Percentiles rank a stretch among this genome's conserved stretches.
phyloP scores from a whole-genome alignment of 37 sponge, comb jelly and placozoan genomes.

The Chondrilla cf. caribensis region DNA sequence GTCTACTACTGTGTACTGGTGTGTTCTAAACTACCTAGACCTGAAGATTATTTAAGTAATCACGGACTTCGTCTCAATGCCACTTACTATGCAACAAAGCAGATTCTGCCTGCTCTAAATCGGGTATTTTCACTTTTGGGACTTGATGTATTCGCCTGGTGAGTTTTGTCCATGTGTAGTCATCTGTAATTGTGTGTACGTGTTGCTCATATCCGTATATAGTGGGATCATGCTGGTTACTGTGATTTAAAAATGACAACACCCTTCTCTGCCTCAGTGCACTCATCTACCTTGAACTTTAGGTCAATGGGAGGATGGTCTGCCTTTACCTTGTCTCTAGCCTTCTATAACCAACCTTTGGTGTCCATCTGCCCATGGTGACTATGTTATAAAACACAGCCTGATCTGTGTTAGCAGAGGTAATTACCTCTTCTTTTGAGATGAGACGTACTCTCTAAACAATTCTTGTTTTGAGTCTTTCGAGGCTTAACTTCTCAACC shows the following conservation, averaged over 20 bases:
- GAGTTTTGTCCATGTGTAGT: neutral
- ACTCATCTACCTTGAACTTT: neutral
- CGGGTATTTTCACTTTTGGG: constrained; percentile 82
- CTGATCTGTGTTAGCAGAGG: too few species aligned
- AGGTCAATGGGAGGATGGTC: too few species aligned
- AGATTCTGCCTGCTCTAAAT: constrained; percentile 82
- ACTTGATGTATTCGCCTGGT: constrained; percentile 78
- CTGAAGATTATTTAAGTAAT: constrained; percentile 54
- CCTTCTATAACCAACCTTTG: too few species aligned
- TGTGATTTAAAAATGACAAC: neutral
- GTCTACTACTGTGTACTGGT: neutral
- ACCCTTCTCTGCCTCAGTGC: neutral
- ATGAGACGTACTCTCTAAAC: too few species aligned
- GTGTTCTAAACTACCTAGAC: constrained; percentile 66
- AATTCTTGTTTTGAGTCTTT: too few species aligned
- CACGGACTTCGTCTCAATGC: constrained; percentile 67
- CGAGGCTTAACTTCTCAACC: too few species aligned
- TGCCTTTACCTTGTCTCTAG: too few species aligned
- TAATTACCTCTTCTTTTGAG: too few species aligned
- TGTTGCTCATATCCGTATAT: too few species aligned
- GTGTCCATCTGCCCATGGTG: too few species aligned
- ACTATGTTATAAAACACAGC: too few species aligned
- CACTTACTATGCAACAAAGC: constrained; percentile 87
- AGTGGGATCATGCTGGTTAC: neutral
- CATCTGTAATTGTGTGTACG: neutral